These are phyloP conservation scores for Pogonocherus hispidulus DNA, from an alignment of 2,888 invertebrate genomes.

Conservation along the genomic window DNA sequence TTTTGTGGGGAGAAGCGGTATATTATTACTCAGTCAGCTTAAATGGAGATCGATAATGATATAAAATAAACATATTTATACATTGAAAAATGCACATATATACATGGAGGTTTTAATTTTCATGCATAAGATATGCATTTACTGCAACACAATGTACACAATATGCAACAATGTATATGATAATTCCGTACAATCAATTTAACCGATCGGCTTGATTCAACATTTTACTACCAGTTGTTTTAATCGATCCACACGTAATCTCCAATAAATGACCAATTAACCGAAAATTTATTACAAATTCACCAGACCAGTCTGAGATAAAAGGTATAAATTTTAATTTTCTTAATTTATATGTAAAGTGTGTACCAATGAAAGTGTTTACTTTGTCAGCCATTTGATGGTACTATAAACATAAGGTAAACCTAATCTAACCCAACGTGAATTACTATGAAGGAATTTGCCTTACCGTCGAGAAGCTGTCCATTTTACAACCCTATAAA, in stretches of 20 bases:
- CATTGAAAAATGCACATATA: too few relatives aligned
- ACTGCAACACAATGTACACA: background rate
- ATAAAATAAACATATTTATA: too few relatives aligned
- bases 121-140: too few relatives aligned
- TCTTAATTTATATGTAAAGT: constrained; percentile 23
- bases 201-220: background rate
- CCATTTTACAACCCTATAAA: constrained; percentile 51
- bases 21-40: too few relatives aligned
- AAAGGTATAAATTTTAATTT: background rate
- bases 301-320: background rate
- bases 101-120: too few relatives aligned
- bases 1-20: too few relatives aligned
- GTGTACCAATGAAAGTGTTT: constrained; percentile 22
- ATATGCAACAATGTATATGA: constrained; percentile 32
- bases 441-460: constrained; percentile 29
- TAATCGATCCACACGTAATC: constrained; percentile 5
- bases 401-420: constrained; percentile 25
- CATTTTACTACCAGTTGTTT: constrained; percentile 6
- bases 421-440: constrained; percentile 39
- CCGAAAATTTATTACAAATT: constrained; percentile 19
- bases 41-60: too few relatives aligned
- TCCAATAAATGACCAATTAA: constrained; percentile 3
- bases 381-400: constrained; percentile 23
- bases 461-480: constrained; percentile 32
- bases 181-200: constrained; percentile 17